Base-by-base conservation (phyloP, 1,140 invertebrate genomes). In the Drosophila tristis region DNA sequence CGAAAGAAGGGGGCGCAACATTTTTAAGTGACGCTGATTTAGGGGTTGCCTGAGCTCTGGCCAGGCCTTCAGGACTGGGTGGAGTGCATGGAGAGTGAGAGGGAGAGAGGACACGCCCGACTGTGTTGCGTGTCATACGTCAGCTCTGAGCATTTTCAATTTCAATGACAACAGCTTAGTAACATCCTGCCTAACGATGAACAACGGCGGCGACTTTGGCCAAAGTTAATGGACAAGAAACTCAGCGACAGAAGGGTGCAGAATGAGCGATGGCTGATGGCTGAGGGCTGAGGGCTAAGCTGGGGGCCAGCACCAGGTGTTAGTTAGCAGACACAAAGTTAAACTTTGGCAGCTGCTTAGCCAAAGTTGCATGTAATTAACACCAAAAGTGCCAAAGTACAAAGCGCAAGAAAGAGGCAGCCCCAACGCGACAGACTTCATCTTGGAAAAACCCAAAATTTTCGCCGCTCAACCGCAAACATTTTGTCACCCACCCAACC, bases 11-110 rank as follows among this genome's bases (percentile, higher is more conserved):
- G 64, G 58, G 56, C 72, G 80, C 80, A 89, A 80, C 84, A 89
- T 84, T 89, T 90, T 89, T 89, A 84, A 89, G 85, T 80, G 73
- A 89, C 85, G 78, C 72, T 89, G 85, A 89, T 89, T 89, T 89
- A 84, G 75, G 82, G 74, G 62, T 67, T 54, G 53, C 53, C 51
- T 11, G n/a, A 31, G 49, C 31, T 16, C 11, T 11, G 13, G 35
- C 4, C 35, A 39, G 11, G 11, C 35, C 35, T 39, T 39, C 4
- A 39, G n/a, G 8, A 15, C 20, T 43, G 15, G 44, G 25, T 11
- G 9, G 16, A 29, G 15, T 59, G 26, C n/a, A 25, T 39, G 44
- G 31, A 2, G 60, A 29, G 26, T 39, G 15, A 16, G 26, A 29
- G 25, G 43, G 26, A 48, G 15, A 16, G 26, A 29, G 25, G 43